These are phyloP conservation scores for Emydura subglobosa DNA, from an alignment of 2,113 vertebrate species.

Conservation along the genomic window DNA sequence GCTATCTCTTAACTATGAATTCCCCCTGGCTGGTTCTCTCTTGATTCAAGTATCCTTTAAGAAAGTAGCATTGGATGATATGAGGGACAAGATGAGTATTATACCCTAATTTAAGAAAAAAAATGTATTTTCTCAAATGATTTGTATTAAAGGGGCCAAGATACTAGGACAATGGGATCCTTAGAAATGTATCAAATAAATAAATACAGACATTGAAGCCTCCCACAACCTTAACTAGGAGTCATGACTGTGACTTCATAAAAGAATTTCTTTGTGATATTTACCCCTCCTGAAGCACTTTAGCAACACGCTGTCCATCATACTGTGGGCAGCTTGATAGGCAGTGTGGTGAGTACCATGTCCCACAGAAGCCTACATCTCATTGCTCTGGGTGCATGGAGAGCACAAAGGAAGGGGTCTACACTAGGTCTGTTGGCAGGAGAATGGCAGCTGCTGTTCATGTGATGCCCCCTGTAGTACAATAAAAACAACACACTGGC, in stretches of 20 bases:
- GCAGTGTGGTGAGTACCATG: neutral
- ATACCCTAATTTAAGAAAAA: neutral
- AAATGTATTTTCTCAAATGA: neutral
- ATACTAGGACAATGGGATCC: neutral
- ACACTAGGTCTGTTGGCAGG: constrained; percentile 8
- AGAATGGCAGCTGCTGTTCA: neutral
- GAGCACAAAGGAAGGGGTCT: neutral
- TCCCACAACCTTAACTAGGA: neutral
- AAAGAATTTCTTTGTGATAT: neutral
- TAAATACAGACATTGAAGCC: neutral
- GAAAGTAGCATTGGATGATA: neutral
- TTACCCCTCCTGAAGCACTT: neutral
- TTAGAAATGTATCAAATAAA: neutral
- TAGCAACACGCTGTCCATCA: neutral
- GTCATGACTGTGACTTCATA: neutral
- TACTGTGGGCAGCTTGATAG: neutral
- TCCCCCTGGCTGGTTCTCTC: neutral
- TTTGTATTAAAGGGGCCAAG: neutral
- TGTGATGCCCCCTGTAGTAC: neutral
- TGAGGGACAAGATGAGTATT: neutral
- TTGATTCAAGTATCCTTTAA: neutral
- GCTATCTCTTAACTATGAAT: neutral
- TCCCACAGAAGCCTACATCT: neutral
- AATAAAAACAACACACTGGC: constrained; percentile 6
- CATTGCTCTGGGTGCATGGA: neutral